Conservation (phyloP, 2,797 vertebrate species). For the Sebastes baramenuke region DNA sequence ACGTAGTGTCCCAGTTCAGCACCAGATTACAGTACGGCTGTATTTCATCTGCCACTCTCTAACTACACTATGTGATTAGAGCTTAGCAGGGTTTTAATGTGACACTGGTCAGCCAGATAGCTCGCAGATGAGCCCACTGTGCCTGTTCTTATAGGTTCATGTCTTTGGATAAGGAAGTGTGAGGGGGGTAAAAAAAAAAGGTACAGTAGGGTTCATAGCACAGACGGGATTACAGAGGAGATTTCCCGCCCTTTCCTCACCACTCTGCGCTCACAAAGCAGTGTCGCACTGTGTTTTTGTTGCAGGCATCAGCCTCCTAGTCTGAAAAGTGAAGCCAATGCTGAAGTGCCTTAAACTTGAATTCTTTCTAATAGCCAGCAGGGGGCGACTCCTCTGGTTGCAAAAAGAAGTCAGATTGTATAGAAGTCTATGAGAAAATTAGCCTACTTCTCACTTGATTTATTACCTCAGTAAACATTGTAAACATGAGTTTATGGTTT, state of each 20-base stretch:
- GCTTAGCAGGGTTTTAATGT: constrained; percentile 65
- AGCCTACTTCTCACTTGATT: too few species aligned
- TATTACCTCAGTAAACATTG: too few species aligned
- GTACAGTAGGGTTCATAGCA: constrained; percentile 36
- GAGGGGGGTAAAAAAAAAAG: constrained; percentile 13
- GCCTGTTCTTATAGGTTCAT: constrained; percentile 27
- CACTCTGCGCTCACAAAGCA: not conserved
- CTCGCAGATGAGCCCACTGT: constrained; percentile 46
- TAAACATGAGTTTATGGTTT: too few species aligned
- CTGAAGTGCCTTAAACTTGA: not conserved
- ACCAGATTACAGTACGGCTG: constrained; percentile 15
- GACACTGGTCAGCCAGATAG: constrained; percentile 37
- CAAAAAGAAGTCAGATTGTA: too few species aligned
- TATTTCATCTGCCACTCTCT: constrained; percentile 38
- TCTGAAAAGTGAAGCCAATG: not conserved
- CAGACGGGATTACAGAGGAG: constrained; percentile 48
- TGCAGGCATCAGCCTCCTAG: not conserved
- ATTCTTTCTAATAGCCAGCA: too few species aligned
- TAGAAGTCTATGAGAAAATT: too few species aligned
- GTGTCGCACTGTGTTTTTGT: not conserved
- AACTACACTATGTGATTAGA: constrained; percentile 61
- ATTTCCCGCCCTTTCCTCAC: not conserved
- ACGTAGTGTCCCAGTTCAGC: constrained; percentile 12
- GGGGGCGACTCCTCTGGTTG: too few species aligned
- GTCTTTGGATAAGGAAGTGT: constrained; percentile 44